Percentiles rank a stretch among this genome's conserved stretches.
Conservation (phyloP, 1,140 invertebrate genomes). For the Polyergus mexicanus region DNA sequence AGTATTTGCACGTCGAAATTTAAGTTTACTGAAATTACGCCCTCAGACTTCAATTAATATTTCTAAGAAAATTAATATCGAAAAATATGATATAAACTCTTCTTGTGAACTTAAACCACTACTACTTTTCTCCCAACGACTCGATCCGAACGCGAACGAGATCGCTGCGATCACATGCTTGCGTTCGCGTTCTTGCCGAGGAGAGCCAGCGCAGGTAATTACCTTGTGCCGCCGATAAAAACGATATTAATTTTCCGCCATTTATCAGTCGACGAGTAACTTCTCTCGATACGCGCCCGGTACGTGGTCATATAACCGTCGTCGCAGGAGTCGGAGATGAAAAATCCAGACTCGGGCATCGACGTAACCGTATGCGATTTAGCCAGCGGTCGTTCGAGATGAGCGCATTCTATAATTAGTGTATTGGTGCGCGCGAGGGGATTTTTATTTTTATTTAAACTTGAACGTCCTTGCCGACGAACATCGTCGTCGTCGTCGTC, state of each 20-base stretch:
- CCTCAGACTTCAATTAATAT: background rate
- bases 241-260: constrained; percentile 74
- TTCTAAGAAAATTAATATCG: background rate
- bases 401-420: constrained; percentile 85
- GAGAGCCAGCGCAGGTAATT: constrained; percentile 67
- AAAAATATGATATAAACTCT: constrained; percentile 1
- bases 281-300: background rate
- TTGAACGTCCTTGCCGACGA: constrained; percentile 84
- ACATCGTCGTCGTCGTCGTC: constrained; percentile 37
- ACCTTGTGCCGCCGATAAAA: constrained; percentile 66
- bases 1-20: background rate
- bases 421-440: constrained; percentile 74
- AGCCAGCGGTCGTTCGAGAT: constrained; percentile 72
- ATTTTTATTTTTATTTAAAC: constrained; percentile 86
- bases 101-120: background rate
- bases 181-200: constrained; percentile 26
- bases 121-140: background rate
- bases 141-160: background rate
- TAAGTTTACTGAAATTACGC: background rate
- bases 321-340: constrained; percentile 7
- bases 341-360: constrained; percentile 12
- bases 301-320: background rate
- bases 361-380: constrained; percentile 72
- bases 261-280: constrained; percentile 42
- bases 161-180: constrained; percentile 45